These are phyloP conservation scores for Carcinoscorpius rotundicauda DNA, from an alignment of 1,140 invertebrate species.

Conservation along the genomic window DNA sequence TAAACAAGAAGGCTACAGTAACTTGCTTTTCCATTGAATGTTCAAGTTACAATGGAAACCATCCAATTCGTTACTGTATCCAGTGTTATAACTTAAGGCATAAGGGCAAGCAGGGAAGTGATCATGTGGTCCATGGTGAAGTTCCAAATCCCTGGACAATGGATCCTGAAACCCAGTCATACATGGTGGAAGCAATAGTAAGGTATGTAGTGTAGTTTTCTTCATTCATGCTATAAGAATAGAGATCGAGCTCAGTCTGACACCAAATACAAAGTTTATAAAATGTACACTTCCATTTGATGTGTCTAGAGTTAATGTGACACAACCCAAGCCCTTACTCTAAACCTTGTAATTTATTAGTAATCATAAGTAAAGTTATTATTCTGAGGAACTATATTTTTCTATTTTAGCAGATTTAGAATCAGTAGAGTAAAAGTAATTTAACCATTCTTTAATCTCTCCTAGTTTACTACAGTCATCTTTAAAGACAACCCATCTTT, in stretches of 20 bases:
- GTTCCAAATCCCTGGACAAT: conserved; percentile 73
- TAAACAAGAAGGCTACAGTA: conserved; percentile 84
- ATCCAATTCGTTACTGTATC: conserved; percentile 85
- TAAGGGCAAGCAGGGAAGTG: conserved; percentile 52
- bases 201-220: conserved; percentile 43
- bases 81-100: conserved; percentile 53
- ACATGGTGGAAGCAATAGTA: conserved; percentile 92
- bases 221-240: conserved; percentile 1
- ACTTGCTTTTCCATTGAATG: conserved; percentile 96
- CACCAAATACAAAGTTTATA: not conserved
- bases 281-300: conserved; percentile 6
- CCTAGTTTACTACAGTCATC: too few species aligned
- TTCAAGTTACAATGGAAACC: conserved; percentile 87
- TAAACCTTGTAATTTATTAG: too few species aligned
- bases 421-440: too few species aligned
- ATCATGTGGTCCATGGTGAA: conserved; percentile 79
- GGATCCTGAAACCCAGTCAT: conserved; percentile 79
- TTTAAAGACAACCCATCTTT: too few species aligned
- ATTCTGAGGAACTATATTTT: too few species aligned
- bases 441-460: too few species aligned
- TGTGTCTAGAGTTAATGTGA: too few species aligned
- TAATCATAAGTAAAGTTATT: too few species aligned
- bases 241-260: conserved; percentile 1
- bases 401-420: too few species aligned
- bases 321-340: too few species aligned